Evolutionary conservation across 2,797 vertebrate species (phyloP), one percentile per base, ranked within the genome.

Genomic region (Enteromius radiatus): DNA sequence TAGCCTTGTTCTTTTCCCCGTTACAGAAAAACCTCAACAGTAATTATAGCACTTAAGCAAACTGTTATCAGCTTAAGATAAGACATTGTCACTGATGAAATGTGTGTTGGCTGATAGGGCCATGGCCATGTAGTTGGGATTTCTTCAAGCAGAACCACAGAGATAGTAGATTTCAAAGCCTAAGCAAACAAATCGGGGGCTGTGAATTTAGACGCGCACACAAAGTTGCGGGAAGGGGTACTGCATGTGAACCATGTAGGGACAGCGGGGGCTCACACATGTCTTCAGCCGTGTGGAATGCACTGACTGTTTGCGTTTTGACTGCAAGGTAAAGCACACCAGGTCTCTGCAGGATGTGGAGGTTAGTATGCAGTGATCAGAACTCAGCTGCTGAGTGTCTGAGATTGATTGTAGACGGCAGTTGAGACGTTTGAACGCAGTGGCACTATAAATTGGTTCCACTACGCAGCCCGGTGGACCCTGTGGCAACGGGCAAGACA

Each of bases 1-100:
- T 76, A 67, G 59, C 9, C 9, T 19, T 33, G 23, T 80, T 75
- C 54, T 84, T 33, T 82, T 76, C 79, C 70, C 74, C 74, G 10
- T 84, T 77, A 52, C 61, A 49, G n/a, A 63, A 67, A 82, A 74
- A 63, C 74, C 91, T 92, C 90, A 91, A 94, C 91, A 87, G 88
- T 90, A 92, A 95, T 96, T 93, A 91, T 86, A 73, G 90, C 89
- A 90, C 89, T 95, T 93, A 91, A 89, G 84, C 92, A 88, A 80
- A 76, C 90, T 91, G 90, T 93, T 92, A 93, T 93, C 93, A 90
- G 90, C 73, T 88, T 87, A 84, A 94, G 93, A 95, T 95, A 94
- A 93, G 92, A 61, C 86, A 75, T 88, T 90, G 92, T 92, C 91
- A 84, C 85, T 91, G 91, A 86, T 91, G 87, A 93, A 93, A 93